phyloP scores from a whole-genome alignment of 2,888 invertebrate genomes.

The Synanthedon myopaeformis region DNA sequence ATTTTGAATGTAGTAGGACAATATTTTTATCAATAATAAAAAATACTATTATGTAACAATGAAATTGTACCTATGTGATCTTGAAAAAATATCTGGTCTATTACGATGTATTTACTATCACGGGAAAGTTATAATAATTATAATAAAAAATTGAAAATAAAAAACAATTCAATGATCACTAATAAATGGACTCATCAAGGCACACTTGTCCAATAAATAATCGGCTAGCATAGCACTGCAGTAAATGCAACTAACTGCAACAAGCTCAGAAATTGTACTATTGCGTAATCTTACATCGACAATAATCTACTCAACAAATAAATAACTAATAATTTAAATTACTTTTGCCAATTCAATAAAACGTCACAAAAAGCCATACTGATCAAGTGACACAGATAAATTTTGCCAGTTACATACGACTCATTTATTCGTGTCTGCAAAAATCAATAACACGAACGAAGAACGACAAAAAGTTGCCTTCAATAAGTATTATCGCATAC shows the following conservation, averaged over 20 bases:
- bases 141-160: background rate
- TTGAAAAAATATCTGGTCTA: too few species aligned
- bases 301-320: slow-evolving; percentile 1
- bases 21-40: too few species aligned
- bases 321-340: background rate
- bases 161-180: background rate
- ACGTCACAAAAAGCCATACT: too few species aligned
- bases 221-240: background rate
- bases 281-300: slow-evolving; percentile 15
- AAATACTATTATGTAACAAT: too few species aligned
- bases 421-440: background rate
- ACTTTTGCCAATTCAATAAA: too few species aligned
- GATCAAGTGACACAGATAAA: background rate
- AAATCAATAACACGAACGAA: background rate
- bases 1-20: too few species aligned
- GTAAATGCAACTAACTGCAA: slow-evolving; percentile 21
- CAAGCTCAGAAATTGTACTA: slow-evolving; percentile 16
- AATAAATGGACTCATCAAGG: background rate
- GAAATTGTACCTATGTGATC: too few species aligned
- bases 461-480: slow-evolving; percentile 8
- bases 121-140: too few species aligned
- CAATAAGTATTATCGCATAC: slow-evolving; percentile 10
- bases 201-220: background rate
- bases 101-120: too few species aligned
- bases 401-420: background rate